phyloP scores from a whole-genome alignment of 2,797 vertebrate genomes.

The Spinus olivaceus region DNA sequence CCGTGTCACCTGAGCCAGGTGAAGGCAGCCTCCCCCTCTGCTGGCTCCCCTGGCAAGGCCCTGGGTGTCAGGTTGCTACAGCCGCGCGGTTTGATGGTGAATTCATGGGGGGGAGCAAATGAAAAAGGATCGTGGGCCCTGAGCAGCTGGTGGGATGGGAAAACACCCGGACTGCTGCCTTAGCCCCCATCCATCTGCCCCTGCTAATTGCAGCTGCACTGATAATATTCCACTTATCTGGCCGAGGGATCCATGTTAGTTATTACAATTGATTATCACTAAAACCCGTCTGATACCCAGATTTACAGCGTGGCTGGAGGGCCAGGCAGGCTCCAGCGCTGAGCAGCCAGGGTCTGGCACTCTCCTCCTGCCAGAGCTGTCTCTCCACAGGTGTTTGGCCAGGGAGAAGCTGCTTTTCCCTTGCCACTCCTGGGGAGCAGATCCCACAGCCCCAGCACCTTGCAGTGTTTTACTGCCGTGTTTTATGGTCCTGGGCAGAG shows the following conservation, averaged over 20 bases:
- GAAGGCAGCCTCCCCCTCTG: too few species aligned
- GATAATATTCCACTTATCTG: slow-evolving; percentile 30
- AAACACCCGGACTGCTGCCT: background rate
- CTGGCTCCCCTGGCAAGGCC: background rate
- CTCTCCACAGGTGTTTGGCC: background rate
- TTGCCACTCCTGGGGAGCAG: accelerated
- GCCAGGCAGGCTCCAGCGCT: background rate
- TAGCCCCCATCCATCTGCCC: slow-evolving; percentile 41
- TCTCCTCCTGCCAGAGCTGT: background rate
- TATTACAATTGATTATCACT: slow-evolving; percentile 43
- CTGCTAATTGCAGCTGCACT: slow-evolving; percentile 26
- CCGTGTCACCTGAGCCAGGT: accelerated
- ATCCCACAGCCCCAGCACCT: accelerated
- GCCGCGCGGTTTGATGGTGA: accelerated
- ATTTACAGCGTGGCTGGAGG: slow-evolving; percentile 22
- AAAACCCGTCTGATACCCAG: slow-evolving; percentile 59
- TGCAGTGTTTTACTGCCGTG: accelerated
- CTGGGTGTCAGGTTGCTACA: accelerated
- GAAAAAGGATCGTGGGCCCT: background rate
- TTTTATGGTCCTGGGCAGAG: background rate
- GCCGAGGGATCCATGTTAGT: background rate
- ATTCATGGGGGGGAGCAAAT: accelerated
- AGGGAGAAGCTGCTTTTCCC: background rate
- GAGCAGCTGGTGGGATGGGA: background rate
- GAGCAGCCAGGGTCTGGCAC: background rate